Conservation (phyloP, 2,888 invertebrate species). For the Xestia ashworthii region DNA sequence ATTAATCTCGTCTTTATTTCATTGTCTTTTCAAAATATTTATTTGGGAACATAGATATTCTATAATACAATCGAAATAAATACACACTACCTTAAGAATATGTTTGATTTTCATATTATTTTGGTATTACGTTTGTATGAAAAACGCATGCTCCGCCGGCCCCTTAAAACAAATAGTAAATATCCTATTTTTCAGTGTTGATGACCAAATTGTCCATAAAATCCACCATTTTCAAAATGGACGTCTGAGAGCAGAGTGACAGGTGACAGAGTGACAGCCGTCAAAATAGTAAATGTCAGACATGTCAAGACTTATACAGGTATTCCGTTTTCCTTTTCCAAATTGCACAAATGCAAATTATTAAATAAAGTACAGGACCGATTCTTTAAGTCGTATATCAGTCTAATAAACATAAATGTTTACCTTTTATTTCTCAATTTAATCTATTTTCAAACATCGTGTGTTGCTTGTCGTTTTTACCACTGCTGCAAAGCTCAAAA, state of each 20-base stretch:
- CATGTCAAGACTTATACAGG: neutral
- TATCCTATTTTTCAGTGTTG: no score
- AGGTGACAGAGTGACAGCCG: conserved; percentile 28
- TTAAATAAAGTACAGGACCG: conserved; percentile 12
- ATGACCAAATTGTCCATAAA: neutral
- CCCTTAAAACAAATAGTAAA: no score
- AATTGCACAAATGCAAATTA: neutral
- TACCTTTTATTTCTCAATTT: neutral
- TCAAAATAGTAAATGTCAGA: conserved; percentile 10
- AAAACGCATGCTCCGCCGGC: no score
- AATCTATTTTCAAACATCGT: neutral
- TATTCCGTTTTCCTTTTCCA: neutral
- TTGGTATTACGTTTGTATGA: no score
- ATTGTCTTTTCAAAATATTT: no score
- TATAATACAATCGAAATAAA: no score
- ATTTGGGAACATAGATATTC: no score
- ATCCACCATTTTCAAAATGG: conserved; percentile 14
- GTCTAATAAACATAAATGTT: conserved; percentile 8
- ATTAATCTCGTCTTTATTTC: no score
- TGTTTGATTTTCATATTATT: no score
- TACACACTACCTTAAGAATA: no score
- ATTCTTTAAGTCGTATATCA: conserved; percentile 1
- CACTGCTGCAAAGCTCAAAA: neutral
- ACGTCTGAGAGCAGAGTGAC: neutral
- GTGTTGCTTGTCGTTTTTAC: neutral